Base-by-base conservation (phyloP, 2,888 invertebrate genomes). In the Nipponacmea schrenckii region DNA sequence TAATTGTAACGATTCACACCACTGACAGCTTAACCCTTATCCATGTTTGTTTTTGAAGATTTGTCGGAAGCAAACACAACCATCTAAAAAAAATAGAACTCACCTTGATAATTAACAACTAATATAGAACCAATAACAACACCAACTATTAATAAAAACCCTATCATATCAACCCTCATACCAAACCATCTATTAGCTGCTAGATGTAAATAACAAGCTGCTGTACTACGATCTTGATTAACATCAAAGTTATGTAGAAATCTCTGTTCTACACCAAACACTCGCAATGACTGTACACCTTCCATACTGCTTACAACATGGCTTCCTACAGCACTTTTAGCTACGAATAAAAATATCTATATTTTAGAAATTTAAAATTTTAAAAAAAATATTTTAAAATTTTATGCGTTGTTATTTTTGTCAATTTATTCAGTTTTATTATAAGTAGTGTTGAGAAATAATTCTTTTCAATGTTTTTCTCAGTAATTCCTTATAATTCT, bases 171-270 rank as follows among this genome's bases (percentile, higher is more conserved):
- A 15, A 83, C 78, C 24, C 83, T 66, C 65, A 82, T 72, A 15
- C 80, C 80, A 67, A 84, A 80, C 84, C 84, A 84, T 31, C 82
- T 72, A 68, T 77, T 75, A 31, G 79, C 77, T 15, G 80, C 81
- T 50, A 84, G 70, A 68, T 80, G 79, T 46, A 82, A 74, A 67
- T 81, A 83, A 67, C 81, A 78, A 24, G 81, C 80, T 10, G 84
- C 80, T 12, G 84, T 84, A 72, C 82, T 82, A 8, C 79, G 76
- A 72, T 83, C 82, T 91, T 93, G 90, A 72, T 84, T 81, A 39
- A 80, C 75, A 67, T 85, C 80, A 75, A 81, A 82, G 65, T 74
- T 71, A 71, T 79, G 80, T 20, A 83, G 76, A 69, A 82, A 81
- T 8, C 80, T 70, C 71, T 82, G 81, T 71, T 82, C 81, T 39